Percentiles rank a stretch among this genome's conserved stretches.
These are phyloP conservation scores for Apantesis nais DNA, from an alignment of 2,888 invertebrate genomes.

Conservation along the genomic window DNA sequence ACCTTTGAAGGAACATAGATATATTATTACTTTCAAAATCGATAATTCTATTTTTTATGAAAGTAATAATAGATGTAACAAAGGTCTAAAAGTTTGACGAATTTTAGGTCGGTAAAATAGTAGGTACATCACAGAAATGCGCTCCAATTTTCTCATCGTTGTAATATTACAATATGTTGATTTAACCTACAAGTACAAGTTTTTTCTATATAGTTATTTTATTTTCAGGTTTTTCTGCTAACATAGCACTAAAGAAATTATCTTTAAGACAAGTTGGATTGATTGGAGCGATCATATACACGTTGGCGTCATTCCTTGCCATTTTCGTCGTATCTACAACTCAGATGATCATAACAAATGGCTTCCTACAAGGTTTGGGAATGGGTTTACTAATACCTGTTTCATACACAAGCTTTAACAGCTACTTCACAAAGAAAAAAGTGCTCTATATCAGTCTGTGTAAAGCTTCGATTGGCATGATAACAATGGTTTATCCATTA, in stretches of 20 bases:
- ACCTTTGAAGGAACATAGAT: not conserved
- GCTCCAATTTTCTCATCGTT: not conserved
- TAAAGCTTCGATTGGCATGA: conserved; percentile 89
- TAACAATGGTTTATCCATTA: conserved; percentile 88
- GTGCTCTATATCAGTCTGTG: conserved; percentile 89
- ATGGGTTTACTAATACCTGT: conserved; percentile 91
- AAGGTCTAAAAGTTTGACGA: no score
- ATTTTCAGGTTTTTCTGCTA: conserved; percentile 88
- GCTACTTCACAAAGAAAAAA: conserved; percentile 89
- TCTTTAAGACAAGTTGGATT: conserved; percentile 88
- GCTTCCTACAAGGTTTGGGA: conserved; percentile 87
- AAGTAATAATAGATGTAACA: no score
- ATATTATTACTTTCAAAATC: not conserved
- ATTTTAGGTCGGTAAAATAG: no score
- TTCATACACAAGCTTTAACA: conserved; percentile 90
- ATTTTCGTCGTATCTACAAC: conserved; percentile 87
- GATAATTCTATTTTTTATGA: not conserved
- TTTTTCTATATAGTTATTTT: not conserved
- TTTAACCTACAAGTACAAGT: no score
- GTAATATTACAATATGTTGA: not conserved
- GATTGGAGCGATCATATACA: conserved; percentile 87
- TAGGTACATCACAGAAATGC: no score
- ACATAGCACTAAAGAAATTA: conserved; percentile 87
- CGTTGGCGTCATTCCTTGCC: conserved; percentile 86
- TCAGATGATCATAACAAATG: conserved; percentile 88